Base-by-base conservation (phyloP, 2,797 vertebrate species). In the Sarcoramphus papa region DNA sequence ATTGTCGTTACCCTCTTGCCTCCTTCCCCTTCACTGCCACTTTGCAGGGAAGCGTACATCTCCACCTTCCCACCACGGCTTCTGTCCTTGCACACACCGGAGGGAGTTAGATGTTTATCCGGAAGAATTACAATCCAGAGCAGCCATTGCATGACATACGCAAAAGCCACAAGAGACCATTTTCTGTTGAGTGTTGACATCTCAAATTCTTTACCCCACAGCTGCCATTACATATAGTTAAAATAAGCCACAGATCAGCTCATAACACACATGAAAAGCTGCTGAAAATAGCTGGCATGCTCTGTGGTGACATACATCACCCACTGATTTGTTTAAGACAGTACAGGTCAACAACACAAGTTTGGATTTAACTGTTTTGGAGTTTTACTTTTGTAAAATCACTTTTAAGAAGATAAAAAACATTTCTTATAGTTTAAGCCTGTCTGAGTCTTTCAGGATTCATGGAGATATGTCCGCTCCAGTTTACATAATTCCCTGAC, bases 401-500 rank as follows among this genome's bases (percentile, higher is more conserved):
- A 0, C 27, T 79, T 93, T 89, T 50, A 88, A 78, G 53, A 94
- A 59, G 43, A 82, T 35, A 64, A 94, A 83, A 85, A 59, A 1
- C 20, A 60, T 73, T 93, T 91, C 18, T 63, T 85, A 33, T 16
- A 27, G 28, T 70, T 93, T 89, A 80, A 88, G 40, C 50, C 48
- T 33, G 22, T 75, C 45, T 78, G 57, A 79, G n/a, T 83, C 40
- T 75, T 93, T 88, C 77, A 87, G 57, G 30, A 12, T 70, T 92
- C 43, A 73, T 33, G 17, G 37, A 83, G 63, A 88, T 81, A 65
- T 33, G 12, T 31, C 33, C 0, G 0, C 31, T 85, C 6, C 20
- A 68, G 73, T 90, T 95, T 95, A 84, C 51, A 69, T 91, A 89
- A 89, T 87, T 88, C 45, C 47, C 35, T 92, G 88, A 81, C 67